These are phyloP conservation scores for Polymixis lichenea DNA, from an alignment of 2,888 invertebrate genomes.

Conservation along the genomic window DNA sequence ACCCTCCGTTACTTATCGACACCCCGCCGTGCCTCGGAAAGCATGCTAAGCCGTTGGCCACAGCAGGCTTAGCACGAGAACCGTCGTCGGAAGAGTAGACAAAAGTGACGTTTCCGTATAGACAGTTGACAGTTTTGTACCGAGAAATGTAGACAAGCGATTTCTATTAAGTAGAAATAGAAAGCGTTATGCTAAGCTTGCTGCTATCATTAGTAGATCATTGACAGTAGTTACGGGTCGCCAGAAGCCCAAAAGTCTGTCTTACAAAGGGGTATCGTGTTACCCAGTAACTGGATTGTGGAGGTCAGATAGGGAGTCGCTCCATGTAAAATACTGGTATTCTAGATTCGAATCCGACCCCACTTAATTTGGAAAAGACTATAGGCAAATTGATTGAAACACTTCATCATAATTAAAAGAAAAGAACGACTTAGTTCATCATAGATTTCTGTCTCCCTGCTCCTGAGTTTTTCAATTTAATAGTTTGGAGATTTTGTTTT, in stretches of 20 bases:
- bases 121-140: too few relatives aligned
- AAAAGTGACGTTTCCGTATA: too few relatives aligned
- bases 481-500: constrained; percentile 27
- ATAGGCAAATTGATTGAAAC: too few relatives aligned
- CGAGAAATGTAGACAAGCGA: too few relatives aligned
- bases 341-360: background rate
- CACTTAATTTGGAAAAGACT: background rate
- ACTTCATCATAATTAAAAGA: background rate
- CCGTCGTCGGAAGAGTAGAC: too few relatives aligned
- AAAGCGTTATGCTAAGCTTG: too few relatives aligned
- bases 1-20: background rate
- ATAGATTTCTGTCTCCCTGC: constrained; percentile 34
- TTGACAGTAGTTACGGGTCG: too few relatives aligned
- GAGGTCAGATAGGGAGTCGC: background rate
- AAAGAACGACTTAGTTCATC: background rate
- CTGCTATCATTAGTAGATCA: too few relatives aligned
- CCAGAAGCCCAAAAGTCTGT: too few relatives aligned
- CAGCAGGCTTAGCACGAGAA: too few relatives aligned
- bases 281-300: background rate
- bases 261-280: background rate
- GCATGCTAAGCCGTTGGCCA: background rate
- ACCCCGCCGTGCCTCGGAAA: background rate
- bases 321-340: background rate
- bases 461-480: constrained; percentile 51
- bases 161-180: too few relatives aligned